phyloP scores from a whole-genome alignment of 2,113 vertebrate species.

The Gymnarchus niloticus region DNA sequence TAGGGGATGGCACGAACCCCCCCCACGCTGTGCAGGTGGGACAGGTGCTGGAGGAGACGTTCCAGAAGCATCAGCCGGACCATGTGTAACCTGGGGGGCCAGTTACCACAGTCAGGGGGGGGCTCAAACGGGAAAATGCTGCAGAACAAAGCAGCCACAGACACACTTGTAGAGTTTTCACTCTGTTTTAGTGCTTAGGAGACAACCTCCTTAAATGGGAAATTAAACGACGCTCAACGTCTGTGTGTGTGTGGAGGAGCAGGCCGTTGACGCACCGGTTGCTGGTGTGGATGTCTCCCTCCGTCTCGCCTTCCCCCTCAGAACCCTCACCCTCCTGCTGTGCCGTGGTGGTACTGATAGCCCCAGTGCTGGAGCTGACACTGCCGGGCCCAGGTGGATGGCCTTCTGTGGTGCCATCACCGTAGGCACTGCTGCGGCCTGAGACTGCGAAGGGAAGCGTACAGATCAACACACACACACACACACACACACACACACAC shows the following conservation, averaged over 20 bases:
- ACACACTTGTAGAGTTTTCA: no score
- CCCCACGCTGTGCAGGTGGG: constrained; percentile 85
- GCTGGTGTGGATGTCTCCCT: constrained; percentile 89
- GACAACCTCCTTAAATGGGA: no score
- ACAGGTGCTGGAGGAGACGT: constrained; percentile 84
- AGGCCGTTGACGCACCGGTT: constrained; percentile 68
- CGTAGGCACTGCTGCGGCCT: constrained; percentile 92
- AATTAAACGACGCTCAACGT: no score
- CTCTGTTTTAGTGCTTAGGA: no score
- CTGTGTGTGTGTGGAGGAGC: background rate
- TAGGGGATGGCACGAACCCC: constrained; percentile 96
- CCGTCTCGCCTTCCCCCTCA: constrained; percentile 83
- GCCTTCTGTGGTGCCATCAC: constrained; percentile 83
- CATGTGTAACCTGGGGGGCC: constrained; percentile 84
- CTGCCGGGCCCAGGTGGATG: constrained; percentile 90
- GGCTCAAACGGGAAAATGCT: no score
- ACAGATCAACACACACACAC: background rate
- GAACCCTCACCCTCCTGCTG: constrained; percentile 96
- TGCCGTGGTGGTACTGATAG: constrained; percentile 91
- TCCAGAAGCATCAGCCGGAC: constrained; percentile 93
- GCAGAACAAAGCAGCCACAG: no score
- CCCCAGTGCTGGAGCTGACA: constrained; percentile 92
- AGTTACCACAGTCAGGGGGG: no score
- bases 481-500: background rate
- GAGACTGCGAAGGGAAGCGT: constrained; percentile 67